Base-by-base conservation (phyloP, 1,140 invertebrate species). In the Drosophila quadrilineata region DNA sequence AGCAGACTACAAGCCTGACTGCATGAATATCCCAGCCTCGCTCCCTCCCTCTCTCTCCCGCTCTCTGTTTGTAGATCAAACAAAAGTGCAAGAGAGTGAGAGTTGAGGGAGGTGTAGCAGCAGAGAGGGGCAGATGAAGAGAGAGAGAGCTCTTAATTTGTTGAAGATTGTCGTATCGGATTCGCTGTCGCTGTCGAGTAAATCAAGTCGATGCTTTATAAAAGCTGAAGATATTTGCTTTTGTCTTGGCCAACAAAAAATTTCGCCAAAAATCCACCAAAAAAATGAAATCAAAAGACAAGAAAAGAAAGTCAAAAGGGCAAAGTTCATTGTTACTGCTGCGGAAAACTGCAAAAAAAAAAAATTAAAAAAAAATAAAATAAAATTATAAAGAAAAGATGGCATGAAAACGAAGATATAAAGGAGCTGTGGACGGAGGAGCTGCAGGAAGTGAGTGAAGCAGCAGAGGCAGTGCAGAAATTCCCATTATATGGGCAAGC, bases 401-500 rank as follows among this genome's bases (percentile, higher is more conserved):
- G 35, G 24, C 40, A 53, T 53, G 50, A 29, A 54, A 54, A 54
- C 40, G 35, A 41, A 50, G 29, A 36, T 14, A 31, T n/a, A n/a
- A n/a, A n/a, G n/a, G n/a, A n/a, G n/a, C n/a, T n/a, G n/a, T n/a
- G n/a, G n/a, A n/a, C n/a, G n/a, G n/a, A n/a, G n/a, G n/a, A n/a
- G n/a, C n/a, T n/a, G 33, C 21, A 21, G 64, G 16, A 33, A 17
- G 36, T 10, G 3, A 41, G 10, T 2, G 3, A 22, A 17, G 29
- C 12, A 26, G n/a, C 10, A 31, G 46, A 40, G 36, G 41, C 36
- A n/a, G 65, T 71, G 67, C 43, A 43, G n/a, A 52, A 59, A 66
- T 77, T 72, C 68, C 68, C 76, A 80, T 80, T 80, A 84, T 84
- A 80, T 84, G 76, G 76, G 46, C 77, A 63, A 72, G 68, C 76